Conservation (phyloP, 2,113 vertebrate species). For the Diglossa brunneiventris region DNA sequence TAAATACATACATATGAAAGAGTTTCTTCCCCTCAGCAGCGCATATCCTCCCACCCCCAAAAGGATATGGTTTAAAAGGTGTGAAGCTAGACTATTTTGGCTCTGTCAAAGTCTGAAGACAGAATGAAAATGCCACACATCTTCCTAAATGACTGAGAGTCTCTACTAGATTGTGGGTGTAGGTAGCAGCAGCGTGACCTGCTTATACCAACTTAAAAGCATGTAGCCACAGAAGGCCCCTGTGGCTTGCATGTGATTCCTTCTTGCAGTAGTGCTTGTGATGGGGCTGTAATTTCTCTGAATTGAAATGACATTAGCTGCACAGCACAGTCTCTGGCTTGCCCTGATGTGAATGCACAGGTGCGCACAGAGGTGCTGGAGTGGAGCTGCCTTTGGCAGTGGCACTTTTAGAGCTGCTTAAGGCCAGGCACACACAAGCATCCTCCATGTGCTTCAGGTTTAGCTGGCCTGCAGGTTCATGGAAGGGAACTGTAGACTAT, state of each 20-base stretch:
- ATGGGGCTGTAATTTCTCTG: background rate
- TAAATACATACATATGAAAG: background rate
- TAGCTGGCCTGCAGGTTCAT: background rate
- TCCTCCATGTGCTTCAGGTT: background rate
- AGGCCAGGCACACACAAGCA: background rate
- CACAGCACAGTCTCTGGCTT: background rate
- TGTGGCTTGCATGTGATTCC: rapidly evolving
- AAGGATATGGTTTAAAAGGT: background rate
- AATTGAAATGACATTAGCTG: background rate
- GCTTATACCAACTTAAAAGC: background rate
- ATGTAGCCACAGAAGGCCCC: background rate
- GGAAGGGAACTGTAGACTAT: background rate
- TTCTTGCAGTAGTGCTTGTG: background rate
- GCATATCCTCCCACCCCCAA: background rate
- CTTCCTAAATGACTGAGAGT: background rate
- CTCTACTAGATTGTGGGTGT: background rate
- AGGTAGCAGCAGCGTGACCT: background rate
- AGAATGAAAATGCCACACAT: background rate
- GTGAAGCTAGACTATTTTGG: background rate
- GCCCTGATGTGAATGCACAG: background rate
- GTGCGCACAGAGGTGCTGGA: background rate
- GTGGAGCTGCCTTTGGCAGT: background rate
- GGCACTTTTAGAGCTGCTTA: background rate
- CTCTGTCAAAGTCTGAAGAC: background rate
- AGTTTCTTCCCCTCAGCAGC: background rate